Base-by-base conservation (phyloP, 2,888 invertebrate species). In the Lymantria dispar region DNA sequence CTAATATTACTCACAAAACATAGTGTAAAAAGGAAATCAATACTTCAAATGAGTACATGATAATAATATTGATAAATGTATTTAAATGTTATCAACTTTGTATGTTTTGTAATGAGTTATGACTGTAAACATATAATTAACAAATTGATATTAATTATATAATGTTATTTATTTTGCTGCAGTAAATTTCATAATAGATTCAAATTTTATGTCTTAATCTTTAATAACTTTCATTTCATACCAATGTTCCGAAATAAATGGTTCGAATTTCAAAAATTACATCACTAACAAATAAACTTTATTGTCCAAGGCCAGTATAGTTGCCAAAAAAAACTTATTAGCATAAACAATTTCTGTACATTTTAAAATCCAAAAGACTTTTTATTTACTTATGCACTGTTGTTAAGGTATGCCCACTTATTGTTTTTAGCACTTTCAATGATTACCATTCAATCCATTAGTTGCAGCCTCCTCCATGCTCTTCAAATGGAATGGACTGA, bases 401-500 rank as follows among this genome's bases (percentile, higher is more conserved):
- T 22, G 5, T 5, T 22, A 22, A 3, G 3, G 2, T 22, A 22
- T 22, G 2, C 2, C 3, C 22, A 22, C 22, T 22, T 22, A 33
- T 10, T 33, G 38, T 38, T 38, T 36, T 38, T 38, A 38, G 9
- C 40, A 14, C 40, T 31, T 5, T 72, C 61, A 88, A 63, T 87
- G 87, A 33, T 81, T 87, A 15, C 89, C 88, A 22, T 89, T 89
- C 0, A 86, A 68, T 45, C 89, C 87, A 31, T 89, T 89, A 0
- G 79, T 65, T 0, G 75, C 55, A 0, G 74, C 56, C 54, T 90
- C 90, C 5, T 85, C 75, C 58, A 85, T 80, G 68, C 91, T 91
- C 54, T 91, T 90, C 52, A 94, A 83, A 69, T 94, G 91, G 58
- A 93, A 88, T 30, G 97, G 96, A 11, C 89, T 81, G 7, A 94